Evolutionary conservation across 2,797 vertebrate genomes (phyloP), one percentile per base, ranked within the genome.

Genomic region (Acanthurus leucopareius): DNA sequence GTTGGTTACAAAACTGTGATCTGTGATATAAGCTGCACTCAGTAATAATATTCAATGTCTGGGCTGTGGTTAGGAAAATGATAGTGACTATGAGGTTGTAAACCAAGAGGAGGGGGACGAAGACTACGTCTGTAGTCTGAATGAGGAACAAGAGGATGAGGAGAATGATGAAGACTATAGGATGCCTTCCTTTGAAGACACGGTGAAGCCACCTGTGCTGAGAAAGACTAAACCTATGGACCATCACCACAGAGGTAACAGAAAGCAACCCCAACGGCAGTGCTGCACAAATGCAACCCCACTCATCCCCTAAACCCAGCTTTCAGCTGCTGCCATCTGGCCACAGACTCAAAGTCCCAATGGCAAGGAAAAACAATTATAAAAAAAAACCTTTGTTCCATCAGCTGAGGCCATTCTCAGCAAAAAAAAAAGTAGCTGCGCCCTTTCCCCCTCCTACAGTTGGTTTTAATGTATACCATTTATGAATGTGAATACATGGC

Each of bases 11-110:
- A 19, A 48, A 42, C 22, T 61, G 19, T 35, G n/a, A 17, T 59
- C 7, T 38, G 7, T 19, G 5, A 35, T 20, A 5, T 48, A 28
- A 32, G 28, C 32, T 28, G 38, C 11, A 47, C 9, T 19, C 5
- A 32, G 14, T 28, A 3, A 20, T 54, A 19, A 6, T 53, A n/a
- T 74, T 13, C 15, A 13, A 11, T 70, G 28, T 47, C 19, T 52
- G 40, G 60, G 40, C 65, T 73, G 20, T 42, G 56, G 14, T 65
- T 70, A 92, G 85, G 75, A 79, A 1, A 58, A 51, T 38, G 75
- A 72, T 2, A 72, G 58, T 61, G 88, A 79, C 15, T 49, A 69
- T 16, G 84, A 86, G n/a, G 19, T 1, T 32, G 3, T 1, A 19
- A 2, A 51, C 1, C 9, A 63, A 5, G 7, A 76, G 2, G 38